Percentiles rank a stretch among this genome's conserved stretches.
Conservation (phyloP, 1,140 invertebrate species). For the Aphelenchoides besseyi region DNA sequence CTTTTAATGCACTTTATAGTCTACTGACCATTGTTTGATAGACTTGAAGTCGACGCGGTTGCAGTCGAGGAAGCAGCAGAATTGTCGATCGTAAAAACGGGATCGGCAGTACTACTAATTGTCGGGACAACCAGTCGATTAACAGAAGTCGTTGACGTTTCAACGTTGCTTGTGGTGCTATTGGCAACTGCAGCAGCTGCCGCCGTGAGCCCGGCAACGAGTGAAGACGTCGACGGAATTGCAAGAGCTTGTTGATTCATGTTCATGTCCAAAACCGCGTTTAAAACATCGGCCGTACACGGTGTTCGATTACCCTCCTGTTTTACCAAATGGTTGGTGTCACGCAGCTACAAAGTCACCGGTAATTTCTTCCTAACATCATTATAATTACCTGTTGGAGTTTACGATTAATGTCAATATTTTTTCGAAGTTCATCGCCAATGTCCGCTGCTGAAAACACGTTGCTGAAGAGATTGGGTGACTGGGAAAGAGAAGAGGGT, state of each 20-base stretch:
- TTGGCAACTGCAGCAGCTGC: constrained; percentile 13
- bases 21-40: neutral
- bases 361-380: neutral
- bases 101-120: constrained; percentile 10
- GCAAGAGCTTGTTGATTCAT: constrained; percentile 36
- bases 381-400: constrained; percentile 37
- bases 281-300: constrained; percentile 48
- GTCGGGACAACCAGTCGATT: neutral
- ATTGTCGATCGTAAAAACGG: neutral
- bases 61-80: neutral
- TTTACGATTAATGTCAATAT: constrained; percentile 46
- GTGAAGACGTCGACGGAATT: constrained; percentile 39
- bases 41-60: neutral
- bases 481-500: constrained; percentile 42
- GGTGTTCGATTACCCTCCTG: constrained; percentile 48
- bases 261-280: constrained; percentile 50
- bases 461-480: constrained; percentile 49
- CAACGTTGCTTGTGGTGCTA: neutral
- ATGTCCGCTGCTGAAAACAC: constrained; percentile 39
- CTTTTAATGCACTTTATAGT: neutral
- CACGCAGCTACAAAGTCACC: constrained; percentile 34
- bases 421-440: constrained; percentile 46
- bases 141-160: neutral
- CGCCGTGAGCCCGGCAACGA: constrained; percentile 29
- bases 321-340: constrained; percentile 33